Percentiles rank a stretch among this genome's conserved stretches.
phyloP scores from a whole-genome alignment of 2,113 vertebrate genomes.

The Cyprinodon variegatus region DNA sequence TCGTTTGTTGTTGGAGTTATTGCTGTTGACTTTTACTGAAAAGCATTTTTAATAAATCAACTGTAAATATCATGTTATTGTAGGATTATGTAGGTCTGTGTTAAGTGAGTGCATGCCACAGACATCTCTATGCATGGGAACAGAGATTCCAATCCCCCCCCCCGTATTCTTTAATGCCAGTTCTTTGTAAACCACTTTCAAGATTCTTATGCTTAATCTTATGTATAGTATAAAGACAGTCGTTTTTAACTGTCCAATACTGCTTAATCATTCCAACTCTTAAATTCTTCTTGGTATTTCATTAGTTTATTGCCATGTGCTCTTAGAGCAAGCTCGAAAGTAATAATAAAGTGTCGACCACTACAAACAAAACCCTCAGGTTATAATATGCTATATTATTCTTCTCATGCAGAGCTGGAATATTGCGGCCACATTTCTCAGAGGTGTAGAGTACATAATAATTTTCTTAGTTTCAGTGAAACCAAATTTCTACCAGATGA shows the following conservation, averaged over 20 bases:
- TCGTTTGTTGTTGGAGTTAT: no score
- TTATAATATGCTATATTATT: slow-evolving; percentile 32
- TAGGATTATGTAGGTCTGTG: no score
- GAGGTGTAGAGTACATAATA: slow-evolving; percentile 28
- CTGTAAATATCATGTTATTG: no score
- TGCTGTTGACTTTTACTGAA: no score
- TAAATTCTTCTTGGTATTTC: not conserved
- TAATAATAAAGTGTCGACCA: slow-evolving; percentile 20
- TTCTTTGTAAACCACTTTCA: not conserved
- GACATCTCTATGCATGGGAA: no score
- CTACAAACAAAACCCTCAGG: slow-evolving; percentile 14
- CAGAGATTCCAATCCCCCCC: no score
- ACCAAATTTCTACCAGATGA: slow-evolving; percentile 11
- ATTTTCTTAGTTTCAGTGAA: slow-evolving; percentile 35
- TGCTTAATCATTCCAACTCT: not conserved
- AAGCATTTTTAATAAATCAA: no score
- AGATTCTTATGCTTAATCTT: not conserved
- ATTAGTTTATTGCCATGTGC: not conserved
- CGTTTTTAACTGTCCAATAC: not conserved
- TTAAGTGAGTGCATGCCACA: no score
- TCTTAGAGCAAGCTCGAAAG: not conserved
- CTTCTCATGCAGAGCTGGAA: slow-evolving; percentile 14
- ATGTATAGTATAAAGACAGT: not conserved
- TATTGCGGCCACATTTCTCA: slow-evolving; percentile 3
- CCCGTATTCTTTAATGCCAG: not conserved